phyloP scores from a whole-genome alignment of 2,888 invertebrate genomes.

The Drosophila pseudotakahashii region DNA sequence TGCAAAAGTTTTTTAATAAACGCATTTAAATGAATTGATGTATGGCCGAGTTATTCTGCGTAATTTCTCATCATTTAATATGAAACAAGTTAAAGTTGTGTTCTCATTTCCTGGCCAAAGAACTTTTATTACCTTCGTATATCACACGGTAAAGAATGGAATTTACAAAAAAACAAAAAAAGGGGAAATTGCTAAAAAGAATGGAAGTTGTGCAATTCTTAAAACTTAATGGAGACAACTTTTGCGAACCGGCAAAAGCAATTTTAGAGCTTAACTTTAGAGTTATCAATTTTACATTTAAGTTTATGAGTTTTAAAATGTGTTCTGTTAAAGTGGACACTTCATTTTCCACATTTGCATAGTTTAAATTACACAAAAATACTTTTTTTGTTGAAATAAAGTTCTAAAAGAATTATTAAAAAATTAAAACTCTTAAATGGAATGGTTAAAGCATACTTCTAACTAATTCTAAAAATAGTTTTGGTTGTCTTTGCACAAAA shows the following conservation, averaged over 20 bases:
- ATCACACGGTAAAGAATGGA: constrained; percentile 47
- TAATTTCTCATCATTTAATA: constrained; percentile 57
- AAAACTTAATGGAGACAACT: constrained; percentile 43
- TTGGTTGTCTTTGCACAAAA: neutral
- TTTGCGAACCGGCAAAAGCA: constrained; percentile 12
- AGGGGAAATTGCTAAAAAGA: constrained; percentile 13
- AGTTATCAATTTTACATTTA: constrained; percentile 22
- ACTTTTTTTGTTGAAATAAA: neutral
- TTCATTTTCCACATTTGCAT: neutral
- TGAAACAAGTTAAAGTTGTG: constrained; percentile 60
- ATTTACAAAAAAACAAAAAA: constrained; percentile 26
- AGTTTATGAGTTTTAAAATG: constrained; percentile 9
- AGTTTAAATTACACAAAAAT: constrained; percentile 10
- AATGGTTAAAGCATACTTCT: neutral
- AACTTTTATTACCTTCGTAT: constrained; percentile 75
- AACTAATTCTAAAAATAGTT: constrained; percentile 15
- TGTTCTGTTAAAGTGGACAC: neutral
- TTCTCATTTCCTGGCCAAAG: constrained; percentile 33
- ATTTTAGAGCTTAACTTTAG: constrained; percentile 25
- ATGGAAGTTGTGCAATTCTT: constrained; percentile 42
- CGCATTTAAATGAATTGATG: constrained; percentile 76
- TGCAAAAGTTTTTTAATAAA: constrained; percentile 74
- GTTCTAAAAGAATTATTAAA: no score
- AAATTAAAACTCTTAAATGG: neutral
- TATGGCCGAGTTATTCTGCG: constrained; percentile 36